Conservation (phyloP, 2,113 vertebrate genomes). For the Argyrosomus japonicus region DNA sequence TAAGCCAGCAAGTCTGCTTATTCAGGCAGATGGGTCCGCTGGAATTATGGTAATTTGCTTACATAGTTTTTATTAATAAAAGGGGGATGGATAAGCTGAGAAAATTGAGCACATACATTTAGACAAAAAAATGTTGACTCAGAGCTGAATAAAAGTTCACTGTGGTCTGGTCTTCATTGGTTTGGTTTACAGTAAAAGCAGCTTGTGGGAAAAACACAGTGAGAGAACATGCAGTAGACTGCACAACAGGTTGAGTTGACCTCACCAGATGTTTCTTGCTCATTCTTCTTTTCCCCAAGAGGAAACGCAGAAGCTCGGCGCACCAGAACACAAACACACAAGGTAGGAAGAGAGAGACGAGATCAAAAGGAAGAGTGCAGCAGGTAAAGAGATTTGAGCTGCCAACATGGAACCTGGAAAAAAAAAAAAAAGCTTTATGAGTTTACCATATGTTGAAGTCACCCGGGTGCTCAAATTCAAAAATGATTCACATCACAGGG, state of each 20-base stretch:
- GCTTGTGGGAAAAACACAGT: neutral
- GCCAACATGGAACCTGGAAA: conserved; percentile 28
- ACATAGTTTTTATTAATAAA: conserved; percentile 32
- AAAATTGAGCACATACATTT: conserved; percentile 14
- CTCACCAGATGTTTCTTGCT: conserved; percentile 58
- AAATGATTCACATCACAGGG: conserved; percentile 18
- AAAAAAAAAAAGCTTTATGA: conserved; percentile 18
- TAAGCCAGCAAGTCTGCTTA: conserved; percentile 39
- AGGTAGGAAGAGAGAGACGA: conserved; percentile 13
- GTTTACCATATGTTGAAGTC: conserved; percentile 41
- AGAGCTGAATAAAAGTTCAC: conserved; percentile 10
- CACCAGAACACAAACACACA: conserved; percentile 42
- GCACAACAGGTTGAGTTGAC: conserved; percentile 60
- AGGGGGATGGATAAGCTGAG: conserved; percentile 6
- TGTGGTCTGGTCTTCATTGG: conserved; percentile 4
- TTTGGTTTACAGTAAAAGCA: neutral
- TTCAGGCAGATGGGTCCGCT: conserved; percentile 41
- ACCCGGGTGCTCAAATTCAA: neutral
- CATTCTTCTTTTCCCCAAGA: neutral
- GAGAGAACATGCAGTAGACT: conserved; percentile 15
- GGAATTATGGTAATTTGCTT: conserved; percentile 40
- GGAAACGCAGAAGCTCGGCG: conserved; percentile 19
- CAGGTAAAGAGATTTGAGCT: conserved; percentile 40
- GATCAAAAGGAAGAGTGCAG: conserved; percentile 46
- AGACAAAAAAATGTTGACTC: conserved; percentile 16